Percentiles rank a stretch among this genome's conserved stretches.
Evolutionary conservation across 2,113 vertebrate species (phyloP).

Genomic region (rat (Rattus norvegicus)): DNA sequence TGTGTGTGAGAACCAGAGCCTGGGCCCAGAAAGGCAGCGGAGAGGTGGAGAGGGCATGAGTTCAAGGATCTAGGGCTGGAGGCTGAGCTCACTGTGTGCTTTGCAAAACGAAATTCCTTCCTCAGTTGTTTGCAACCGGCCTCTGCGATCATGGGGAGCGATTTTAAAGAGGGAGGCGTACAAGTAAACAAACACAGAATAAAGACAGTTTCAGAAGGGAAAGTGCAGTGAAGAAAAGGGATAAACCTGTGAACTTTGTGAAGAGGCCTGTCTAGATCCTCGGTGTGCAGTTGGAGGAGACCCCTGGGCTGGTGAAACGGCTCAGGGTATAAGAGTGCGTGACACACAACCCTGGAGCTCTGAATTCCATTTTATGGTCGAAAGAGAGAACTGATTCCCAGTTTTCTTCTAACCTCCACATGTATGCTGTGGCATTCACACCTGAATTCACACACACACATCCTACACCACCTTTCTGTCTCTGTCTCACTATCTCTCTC

Average conservation of each 20-base stretch:
- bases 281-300: background rate
- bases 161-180: no score
- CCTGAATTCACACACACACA: background rate
- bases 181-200: no score
- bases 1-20: no score
- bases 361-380: background rate
- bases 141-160: background rate
- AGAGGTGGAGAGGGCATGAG: background rate
- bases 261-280: background rate
- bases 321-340: background rate
- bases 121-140: background rate
- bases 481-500: no score
- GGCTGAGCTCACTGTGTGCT: background rate
- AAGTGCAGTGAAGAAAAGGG: background rate
- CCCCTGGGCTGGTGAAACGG: background rate
- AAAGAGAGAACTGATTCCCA: background rate
- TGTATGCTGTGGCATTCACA: background rate
- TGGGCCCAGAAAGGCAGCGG: no score
- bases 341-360: background rate
- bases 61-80: background rate
- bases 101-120: background rate
- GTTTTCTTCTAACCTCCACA: background rate
- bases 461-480: background rate
- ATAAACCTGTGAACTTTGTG: background rate
- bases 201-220: background rate